Conservation (phyloP, 1,140 invertebrate genomes). For the Cyphomyrmex costatus region DNA sequence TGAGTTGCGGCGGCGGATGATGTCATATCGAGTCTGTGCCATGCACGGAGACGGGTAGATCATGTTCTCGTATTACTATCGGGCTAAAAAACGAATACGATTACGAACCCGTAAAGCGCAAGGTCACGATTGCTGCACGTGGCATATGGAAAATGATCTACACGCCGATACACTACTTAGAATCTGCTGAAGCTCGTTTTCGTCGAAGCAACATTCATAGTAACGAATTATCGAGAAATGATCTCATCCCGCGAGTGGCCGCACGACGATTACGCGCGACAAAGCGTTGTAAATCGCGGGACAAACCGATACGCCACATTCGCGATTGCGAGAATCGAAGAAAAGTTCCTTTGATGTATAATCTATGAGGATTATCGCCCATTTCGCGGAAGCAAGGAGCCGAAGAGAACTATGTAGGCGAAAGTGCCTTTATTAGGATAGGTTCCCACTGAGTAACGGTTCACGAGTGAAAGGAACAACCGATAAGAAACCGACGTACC, state of each 20-base stretch:
- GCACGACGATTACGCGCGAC: background rate
- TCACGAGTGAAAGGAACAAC: constrained; percentile 72
- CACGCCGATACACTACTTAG: constrained; percentile 16
- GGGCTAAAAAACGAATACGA: constrained; percentile 67
- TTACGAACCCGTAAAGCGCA: constrained; percentile 54
- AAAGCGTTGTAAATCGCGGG: background rate
- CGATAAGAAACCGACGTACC: constrained; percentile 71
- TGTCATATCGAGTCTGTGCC: constrained; percentile 47
- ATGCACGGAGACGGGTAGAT: constrained; percentile 23
- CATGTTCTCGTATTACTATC: constrained; percentile 49
- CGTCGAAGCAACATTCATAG: background rate
- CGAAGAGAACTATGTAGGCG: constrained; percentile 47
- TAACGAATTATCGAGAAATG: background rate
- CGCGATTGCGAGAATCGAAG: background rate
- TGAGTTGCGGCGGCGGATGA: constrained; percentile 56
- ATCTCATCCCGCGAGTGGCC: background rate
- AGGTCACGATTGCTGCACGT: constrained; percentile 57
- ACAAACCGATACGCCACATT: background rate
- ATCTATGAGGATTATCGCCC: constrained; percentile 5
- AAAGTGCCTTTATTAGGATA: constrained; percentile 76
- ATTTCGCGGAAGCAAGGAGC: background rate
- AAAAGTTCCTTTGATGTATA: no score
- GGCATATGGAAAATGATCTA: background rate
- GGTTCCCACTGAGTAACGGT: constrained; percentile 63
- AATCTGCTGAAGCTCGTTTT: background rate